A percentile compares a stretch with the other conserved stretches of the same genome.
Conservation (phyloP, 2,797 vertebrate genomes). For the Emys orbicularis region DNA sequence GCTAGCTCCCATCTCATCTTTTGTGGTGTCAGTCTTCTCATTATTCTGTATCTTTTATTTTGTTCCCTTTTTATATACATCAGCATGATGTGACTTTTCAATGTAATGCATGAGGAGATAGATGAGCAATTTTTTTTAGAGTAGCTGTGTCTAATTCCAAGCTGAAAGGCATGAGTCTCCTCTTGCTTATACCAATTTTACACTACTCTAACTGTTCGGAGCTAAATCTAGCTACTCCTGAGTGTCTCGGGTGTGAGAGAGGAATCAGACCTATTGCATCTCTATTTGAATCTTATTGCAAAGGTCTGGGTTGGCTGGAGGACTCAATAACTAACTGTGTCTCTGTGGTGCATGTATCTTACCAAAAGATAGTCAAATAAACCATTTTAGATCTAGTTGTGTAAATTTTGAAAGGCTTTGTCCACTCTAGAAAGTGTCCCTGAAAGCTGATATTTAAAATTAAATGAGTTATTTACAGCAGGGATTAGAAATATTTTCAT, state of each 20-base stretch:
- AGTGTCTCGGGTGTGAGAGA: not conserved
- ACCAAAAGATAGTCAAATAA: conserved; percentile 35
- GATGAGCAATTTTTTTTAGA: not conserved
- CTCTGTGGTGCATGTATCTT: conserved; percentile 8
- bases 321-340: not conserved
- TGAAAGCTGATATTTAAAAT: not conserved
- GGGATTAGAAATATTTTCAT: not conserved
- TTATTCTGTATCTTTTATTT: not conserved
- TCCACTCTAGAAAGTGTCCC: not conserved
- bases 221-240: not conserved
- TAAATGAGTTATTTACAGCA: not conserved
- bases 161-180: not conserved
- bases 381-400: not conserved
- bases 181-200: not conserved
- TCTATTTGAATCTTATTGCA: not conserved
- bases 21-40: not conserved
- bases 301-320: not conserved
- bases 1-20: not conserved
- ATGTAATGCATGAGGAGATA: not conserved
- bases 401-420: not conserved
- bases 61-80: not conserved
- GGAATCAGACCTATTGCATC: not conserved
- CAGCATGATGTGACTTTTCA: not conserved
- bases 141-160: not conserved
- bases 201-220: not conserved